These are phyloP conservation scores for Drosophila pachea DNA, from an alignment of 1,140 invertebrate species.

Conservation along the genomic window DNA sequence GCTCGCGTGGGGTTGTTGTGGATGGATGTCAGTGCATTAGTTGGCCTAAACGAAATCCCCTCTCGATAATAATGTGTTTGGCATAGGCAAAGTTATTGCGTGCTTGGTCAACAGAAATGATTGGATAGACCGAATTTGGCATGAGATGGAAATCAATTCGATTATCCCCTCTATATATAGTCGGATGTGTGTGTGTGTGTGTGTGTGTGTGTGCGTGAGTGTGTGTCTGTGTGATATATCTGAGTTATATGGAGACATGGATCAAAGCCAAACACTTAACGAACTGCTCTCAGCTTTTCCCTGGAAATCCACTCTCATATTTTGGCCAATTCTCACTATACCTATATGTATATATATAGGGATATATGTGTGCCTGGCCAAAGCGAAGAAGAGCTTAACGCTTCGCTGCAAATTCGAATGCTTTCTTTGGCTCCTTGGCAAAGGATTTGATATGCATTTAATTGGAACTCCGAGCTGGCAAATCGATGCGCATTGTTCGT, in stretches of 20 bases:
- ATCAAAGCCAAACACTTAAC: too few relatives aligned
- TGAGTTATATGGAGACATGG: background rate
- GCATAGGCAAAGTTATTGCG: conserved; percentile 32
- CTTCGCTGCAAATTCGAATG: conserved; percentile 6
- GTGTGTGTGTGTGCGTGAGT: background rate
- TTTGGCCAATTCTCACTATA: too few relatives aligned
- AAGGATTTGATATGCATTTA: conserved; percentile 36
- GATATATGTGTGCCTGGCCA: too few relatives aligned
- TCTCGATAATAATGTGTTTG: conserved; percentile 38
- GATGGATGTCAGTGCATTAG: conserved; percentile 40
- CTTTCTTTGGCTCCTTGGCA: conserved; percentile 20
- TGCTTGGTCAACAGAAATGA: conserved; percentile 49
- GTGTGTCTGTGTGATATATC: background rate
- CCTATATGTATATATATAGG: too few relatives aligned
- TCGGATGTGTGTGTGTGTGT: background rate
- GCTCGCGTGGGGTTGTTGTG: conserved; percentile 29
- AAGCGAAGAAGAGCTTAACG: conserved; percentile 21
- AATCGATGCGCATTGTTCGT: conserved; percentile 41
- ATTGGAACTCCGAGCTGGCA: conserved; percentile 35
- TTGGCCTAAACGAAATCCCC: conserved; percentile 38
- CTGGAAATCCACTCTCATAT: too few relatives aligned
- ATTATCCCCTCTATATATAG: conserved; percentile 21
- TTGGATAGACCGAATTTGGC: conserved; percentile 32
- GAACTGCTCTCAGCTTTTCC: too few relatives aligned
- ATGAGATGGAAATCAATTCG: conserved; percentile 26